phyloP scores from a whole-genome alignment of 2,113 vertebrate genomes.

The Perca schrenkii region DNA sequence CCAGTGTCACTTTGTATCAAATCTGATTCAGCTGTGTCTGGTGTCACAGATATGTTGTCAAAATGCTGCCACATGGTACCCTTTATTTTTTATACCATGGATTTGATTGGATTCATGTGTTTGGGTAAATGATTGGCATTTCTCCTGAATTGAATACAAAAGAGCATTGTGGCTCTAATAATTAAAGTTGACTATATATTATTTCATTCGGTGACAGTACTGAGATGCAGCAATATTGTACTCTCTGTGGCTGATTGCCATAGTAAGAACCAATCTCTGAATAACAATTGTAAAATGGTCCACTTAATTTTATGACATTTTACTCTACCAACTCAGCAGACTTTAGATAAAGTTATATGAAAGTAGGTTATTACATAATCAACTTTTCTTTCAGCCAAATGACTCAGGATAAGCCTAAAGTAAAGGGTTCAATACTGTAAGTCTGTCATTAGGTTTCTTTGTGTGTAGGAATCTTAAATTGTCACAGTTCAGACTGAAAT shows the following conservation, averaged over 20 bases:
- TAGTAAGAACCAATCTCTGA: slow-evolving; percentile 29
- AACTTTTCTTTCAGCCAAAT: slow-evolving; percentile 12
- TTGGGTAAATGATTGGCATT: slow-evolving; percentile 9
- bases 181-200: neutral
- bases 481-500: slow-evolving; percentile 11
- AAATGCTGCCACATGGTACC: slow-evolving; percentile 48
- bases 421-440: slow-evolving; percentile 4
- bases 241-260: slow-evolving; percentile 24
- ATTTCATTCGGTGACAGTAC: neutral
- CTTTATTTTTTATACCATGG: slow-evolving; percentile 12
- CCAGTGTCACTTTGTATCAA: slow-evolving; percentile 74
- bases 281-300: slow-evolving; percentile 50
- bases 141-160: slow-evolving; percentile 31
- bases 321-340: slow-evolving; percentile 34
- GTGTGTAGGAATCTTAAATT: neutral
- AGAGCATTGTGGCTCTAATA: slow-evolving; percentile 15
- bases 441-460: neutral
- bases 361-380: slow-evolving; percentile 24
- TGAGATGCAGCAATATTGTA: neutral
- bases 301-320: slow-evolving; percentile 38
- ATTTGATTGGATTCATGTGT: slow-evolving; percentile 48
- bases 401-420: neutral
- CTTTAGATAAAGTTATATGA: slow-evolving; percentile 38
- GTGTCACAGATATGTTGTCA: slow-evolving; percentile 58
- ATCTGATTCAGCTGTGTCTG: slow-evolving; percentile 55